Percentiles rank a stretch among this genome's conserved stretches.
These are phyloP conservation scores for Chymomyza costata DNA, from an alignment of 1,140 invertebrate genomes.

Conservation along the genomic window DNA sequence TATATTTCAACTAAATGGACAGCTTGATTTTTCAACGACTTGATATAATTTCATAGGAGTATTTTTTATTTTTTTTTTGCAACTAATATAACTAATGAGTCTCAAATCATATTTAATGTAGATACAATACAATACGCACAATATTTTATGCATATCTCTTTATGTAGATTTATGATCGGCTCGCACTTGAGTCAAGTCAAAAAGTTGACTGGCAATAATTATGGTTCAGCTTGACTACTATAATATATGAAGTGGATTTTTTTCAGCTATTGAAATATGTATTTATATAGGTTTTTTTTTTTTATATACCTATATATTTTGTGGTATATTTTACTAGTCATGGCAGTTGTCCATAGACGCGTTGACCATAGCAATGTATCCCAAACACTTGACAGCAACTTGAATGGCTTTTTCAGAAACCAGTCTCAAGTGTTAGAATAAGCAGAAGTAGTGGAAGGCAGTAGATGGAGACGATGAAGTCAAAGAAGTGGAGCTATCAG, in stretches of 20 bases:
- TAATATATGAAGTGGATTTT: no score
- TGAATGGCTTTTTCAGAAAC: constrained; percentile 68
- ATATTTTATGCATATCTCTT: constrained; percentile 44
- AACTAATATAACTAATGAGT: no score
- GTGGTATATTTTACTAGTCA: constrained; percentile 59
- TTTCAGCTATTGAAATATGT: constrained; percentile 4
- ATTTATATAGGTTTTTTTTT: not conserved
- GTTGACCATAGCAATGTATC: constrained; percentile 24
- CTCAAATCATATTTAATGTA: no score
- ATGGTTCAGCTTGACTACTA: constrained; percentile 42
- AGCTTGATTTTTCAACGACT: no score
- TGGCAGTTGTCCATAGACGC: constrained; percentile 55
- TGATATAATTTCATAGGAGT: no score
- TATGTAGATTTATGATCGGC: constrained; percentile 48
- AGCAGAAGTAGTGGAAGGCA: no score
- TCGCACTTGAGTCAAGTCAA: constrained; percentile 20
- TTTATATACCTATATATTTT: constrained; percentile 21
- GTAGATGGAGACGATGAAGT: no score
- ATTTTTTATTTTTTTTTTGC: no score
- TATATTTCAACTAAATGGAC: no score
- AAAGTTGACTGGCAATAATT: constrained; percentile 69
- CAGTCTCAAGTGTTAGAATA: constrained; percentile 63
- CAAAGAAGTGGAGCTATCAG: constrained; percentile 46
- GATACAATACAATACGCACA: no score
- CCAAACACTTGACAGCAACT: constrained; percentile 62